Percentiles rank a stretch among this genome's conserved stretches.
phyloP scores from a whole-genome alignment of 2,113 vertebrate genomes.

The Chamaea fasciata region DNA sequence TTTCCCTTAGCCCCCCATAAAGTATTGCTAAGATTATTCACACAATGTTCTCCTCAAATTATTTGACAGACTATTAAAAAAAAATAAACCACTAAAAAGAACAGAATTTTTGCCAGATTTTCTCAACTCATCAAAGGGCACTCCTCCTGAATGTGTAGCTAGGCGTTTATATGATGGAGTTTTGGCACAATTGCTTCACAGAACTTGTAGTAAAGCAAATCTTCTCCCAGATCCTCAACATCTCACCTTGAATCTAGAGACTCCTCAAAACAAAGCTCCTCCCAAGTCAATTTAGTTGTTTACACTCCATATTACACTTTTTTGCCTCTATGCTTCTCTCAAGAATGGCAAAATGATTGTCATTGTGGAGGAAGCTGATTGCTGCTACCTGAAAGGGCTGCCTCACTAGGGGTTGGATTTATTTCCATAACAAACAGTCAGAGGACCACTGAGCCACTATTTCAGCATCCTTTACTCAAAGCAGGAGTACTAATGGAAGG shows the following conservation, averaged over 20 bases:
- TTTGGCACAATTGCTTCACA: not conserved
- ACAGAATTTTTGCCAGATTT: not conserved
- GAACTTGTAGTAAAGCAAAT: not conserved
- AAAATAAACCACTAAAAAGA: accelerated
- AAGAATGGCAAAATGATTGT: not conserved
- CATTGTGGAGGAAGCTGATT: accelerated
- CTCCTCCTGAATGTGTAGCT: not conserved
- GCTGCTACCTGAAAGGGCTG: not conserved
- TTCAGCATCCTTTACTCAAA: not conserved
- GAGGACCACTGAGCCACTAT: not conserved
- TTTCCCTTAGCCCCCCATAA: not conserved
- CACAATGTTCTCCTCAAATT: not conserved
- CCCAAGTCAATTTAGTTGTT: not conserved
- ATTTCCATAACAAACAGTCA: not conserved
- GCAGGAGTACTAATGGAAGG: not conserved
- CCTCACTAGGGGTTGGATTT: not conserved
- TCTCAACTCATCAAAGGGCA: not conserved
- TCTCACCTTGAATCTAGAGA: not conserved
- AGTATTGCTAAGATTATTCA: not conserved
- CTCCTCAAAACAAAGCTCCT: not conserved
- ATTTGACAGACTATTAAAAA: not conserved
- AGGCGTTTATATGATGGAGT: not conserved
- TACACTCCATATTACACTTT: not conserved
- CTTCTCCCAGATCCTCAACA: not conserved
- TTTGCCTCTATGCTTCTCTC: not conserved